Base-by-base conservation (phyloP, 37 sponge, comb jelly and placozoan species). In the Mnemiopsis leidyi region DNA sequence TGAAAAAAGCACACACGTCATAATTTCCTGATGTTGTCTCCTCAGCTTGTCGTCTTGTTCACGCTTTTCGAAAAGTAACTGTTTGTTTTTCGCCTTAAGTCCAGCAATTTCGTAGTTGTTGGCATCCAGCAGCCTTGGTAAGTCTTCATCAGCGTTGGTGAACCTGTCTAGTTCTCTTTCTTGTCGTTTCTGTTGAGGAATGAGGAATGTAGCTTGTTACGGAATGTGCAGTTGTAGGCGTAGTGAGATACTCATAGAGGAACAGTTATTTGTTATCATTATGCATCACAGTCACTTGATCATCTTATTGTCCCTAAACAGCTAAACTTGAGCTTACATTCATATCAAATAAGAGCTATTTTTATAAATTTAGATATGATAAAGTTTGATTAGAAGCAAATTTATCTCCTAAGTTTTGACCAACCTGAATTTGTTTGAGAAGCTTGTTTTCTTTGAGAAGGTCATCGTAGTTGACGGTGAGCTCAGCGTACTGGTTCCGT, bases 381-480 rank as follows among this genome's bases (percentile, higher is more conserved):
- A n/a, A n/a, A n/a, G n/a, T n/a, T n/a, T n/a, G n/a, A n/a, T n/a
- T n/a, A n/a, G n/a, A n/a, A n/a, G n/a, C n/a, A n/a, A n/a, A n/a
- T n/a, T n/a, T n/a, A n/a, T n/a, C n/a, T n/a, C n/a, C n/a, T n/a
- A n/a, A n/a, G n/a, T n/a, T n/a, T n/a, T n/a, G n/a, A n/a, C n/a
- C n/a, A n/a, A n/a, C 90, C 90, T 85, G 90, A 21, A 85, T 85
- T 85, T 85, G 90, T 23, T 85, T 85, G 24, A 85, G 90, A 20
- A 85, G 33, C 90, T 39, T 85, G 30, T 85, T 85, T 26, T 85
- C 90, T 26, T 40, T 85, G 61, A 85, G 61, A 3, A 85, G 13
- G 23, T 85, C 90, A 35, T 85, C 90, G 35, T 85, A 85, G 30
- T 85, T 85, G 24, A 85, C 35, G 26, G 90, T 23, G 28, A 85